Base-by-base conservation (phyloP, 2,113 vertebrate genomes). In the Hipposideros armiger region DNA sequence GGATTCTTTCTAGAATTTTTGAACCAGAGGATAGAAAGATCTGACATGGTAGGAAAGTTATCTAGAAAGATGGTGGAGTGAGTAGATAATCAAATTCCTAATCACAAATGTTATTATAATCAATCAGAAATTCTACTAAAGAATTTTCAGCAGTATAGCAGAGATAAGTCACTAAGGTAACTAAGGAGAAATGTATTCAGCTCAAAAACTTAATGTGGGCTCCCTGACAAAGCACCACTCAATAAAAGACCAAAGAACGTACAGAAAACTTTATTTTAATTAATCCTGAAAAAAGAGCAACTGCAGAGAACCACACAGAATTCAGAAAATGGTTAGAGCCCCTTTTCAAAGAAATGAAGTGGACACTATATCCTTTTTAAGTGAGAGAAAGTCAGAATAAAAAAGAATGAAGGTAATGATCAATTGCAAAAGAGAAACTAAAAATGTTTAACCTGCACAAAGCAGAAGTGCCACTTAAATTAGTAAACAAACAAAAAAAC, bases 271-370 rank as follows among this genome's bases (percentile, higher is more conserved):
- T 81, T 62, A 32, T 66, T 84, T 81, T 76, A 89, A 87, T 82
- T 94, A 94, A 87, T 69, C 56, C 36, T 72, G 40, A 72, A 77
- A 92, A 92, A 94, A 73, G 47, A 95, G 42, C 26, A 84, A 52
- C 40, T 5, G 5, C 16, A 8, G 84, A 67, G 42, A 92, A n/a
- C 24, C 64, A 73, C 24, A 54, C 36, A 91, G 60, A 82, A 87
- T 93, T 90, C 50, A 85, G 94, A 80, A 95, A 88, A 73, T 22
- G n/a, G 54, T 20, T 95, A 42, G 42, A 88, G 40, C n/a, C 47
- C 85, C 45, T 96, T 93, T 93, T 89, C 73, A 72, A 94, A 91
- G 45, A 85, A 74, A 67, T 73, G 67, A 90, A 93, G 52, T 45
- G 20, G 72, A 64, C 30, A 40, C 15, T 15, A 11, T 42, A n/a